Evolutionary conservation across 1,140 invertebrate genomes (phyloP).

Genomic region (Brachionus rotundiformis): DNA sequence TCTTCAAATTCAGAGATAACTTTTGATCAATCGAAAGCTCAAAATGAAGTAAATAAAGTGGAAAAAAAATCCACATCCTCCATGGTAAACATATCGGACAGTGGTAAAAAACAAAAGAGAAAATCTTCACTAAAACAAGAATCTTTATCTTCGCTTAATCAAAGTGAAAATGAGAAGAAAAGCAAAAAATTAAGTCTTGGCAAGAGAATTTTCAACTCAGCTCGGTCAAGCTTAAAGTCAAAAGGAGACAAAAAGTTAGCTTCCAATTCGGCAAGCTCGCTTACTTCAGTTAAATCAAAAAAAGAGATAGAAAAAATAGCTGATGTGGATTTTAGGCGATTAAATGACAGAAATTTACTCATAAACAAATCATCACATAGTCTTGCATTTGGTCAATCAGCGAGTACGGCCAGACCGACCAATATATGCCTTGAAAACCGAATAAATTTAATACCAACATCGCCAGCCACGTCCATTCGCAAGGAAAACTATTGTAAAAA

Average conservation of each 20-base stretch:
- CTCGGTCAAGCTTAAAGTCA: slow-evolving; percentile 43
- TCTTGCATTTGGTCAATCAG: not conserved
- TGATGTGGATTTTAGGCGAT: slow-evolving; percentile 26
- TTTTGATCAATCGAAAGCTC: not conserved
- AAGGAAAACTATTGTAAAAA: not conserved
- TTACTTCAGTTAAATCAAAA: not conserved
- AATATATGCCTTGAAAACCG: slow-evolving; percentile 28
- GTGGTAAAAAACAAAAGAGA: not conserved
- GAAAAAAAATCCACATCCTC: slow-evolving; percentile 17
- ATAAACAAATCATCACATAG: not conserved
- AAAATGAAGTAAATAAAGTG: not conserved
- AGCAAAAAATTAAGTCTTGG: slow-evolving; percentile 38
- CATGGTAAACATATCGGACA: slow-evolving; percentile 5
- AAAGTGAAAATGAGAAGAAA: slow-evolving; percentile 14
- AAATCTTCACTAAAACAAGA: not conserved
- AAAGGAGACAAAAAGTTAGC: not conserved
- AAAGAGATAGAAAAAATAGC: slow-evolving; percentile 18
- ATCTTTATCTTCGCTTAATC: not conserved
- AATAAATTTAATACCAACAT: slow-evolving; percentile 22
- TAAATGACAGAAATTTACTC: not conserved
- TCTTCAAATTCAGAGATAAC: not conserved
- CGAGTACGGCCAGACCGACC: not conserved
- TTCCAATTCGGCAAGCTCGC: not conserved
- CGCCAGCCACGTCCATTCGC: not conserved
- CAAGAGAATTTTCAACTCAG: slow-evolving; percentile 25